These are phyloP conservation scores for Cosmorhoe ocellata DNA, from an alignment of 2,888 invertebrate species.

Conservation along the genomic window DNA sequence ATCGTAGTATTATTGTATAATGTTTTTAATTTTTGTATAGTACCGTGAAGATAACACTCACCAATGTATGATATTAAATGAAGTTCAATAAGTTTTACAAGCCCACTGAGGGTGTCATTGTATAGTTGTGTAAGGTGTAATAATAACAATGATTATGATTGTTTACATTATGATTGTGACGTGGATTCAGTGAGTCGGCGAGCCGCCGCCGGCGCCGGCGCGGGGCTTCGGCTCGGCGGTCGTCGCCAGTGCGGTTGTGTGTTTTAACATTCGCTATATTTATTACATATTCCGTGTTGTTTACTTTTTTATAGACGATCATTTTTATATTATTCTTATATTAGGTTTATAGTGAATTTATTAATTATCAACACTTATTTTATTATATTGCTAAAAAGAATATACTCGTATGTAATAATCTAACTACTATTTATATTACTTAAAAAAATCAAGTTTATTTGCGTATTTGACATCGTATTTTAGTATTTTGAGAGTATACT, in stretches of 20 bases:
- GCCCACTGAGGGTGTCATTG: constrained; percentile 62
- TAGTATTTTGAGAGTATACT: constrained; percentile 27
- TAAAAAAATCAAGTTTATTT: too few relatives aligned
- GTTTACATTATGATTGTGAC: constrained; percentile 40
- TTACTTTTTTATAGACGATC: too few relatives aligned
- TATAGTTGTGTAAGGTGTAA: constrained; percentile 76
- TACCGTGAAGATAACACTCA: constrained; percentile 60
- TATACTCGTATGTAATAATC: too few relatives aligned
- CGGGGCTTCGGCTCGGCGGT: constrained; percentile 17
- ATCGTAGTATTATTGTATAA: constrained; percentile 76
- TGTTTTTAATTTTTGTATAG: constrained; percentile 83
- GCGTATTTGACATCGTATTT: constrained; percentile 2
- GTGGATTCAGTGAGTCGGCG: constrained; percentile 38
- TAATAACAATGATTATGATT: constrained; percentile 54
- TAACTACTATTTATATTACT: too few relatives aligned
- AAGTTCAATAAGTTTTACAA: constrained; percentile 67
- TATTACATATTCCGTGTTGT: too few relatives aligned
- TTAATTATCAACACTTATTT: too few relatives aligned
- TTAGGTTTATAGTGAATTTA: too few relatives aligned
- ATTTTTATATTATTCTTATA: too few relatives aligned
- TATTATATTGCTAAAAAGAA: too few relatives aligned
- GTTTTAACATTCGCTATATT: too few relatives aligned
- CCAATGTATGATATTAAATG: constrained; percentile 72
- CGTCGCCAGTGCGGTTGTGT: too few relatives aligned
- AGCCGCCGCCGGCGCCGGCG: too few relatives aligned